Evolutionary conservation across 2,797 vertebrate species (phyloP).

Genomic region (Lepus townsendii): DNA sequence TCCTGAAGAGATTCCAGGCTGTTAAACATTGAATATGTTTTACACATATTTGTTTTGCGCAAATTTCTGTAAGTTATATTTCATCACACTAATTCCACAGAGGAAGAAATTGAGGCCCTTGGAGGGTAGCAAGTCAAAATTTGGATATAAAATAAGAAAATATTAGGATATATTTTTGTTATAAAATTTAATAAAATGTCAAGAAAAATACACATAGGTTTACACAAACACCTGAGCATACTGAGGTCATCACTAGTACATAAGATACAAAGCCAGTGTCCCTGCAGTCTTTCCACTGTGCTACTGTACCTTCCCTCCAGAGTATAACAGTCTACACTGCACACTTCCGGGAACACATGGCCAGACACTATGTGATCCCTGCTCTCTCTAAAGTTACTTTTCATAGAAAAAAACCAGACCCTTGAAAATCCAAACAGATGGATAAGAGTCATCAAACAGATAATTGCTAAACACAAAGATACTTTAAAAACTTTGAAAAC

Average conservation of each 20-base stretch:
- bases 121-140: neutral
- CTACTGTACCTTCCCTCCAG: rapidly evolving
- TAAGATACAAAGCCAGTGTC: neutral
- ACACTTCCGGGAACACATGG: no score
- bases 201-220: no score
- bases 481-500: no score
- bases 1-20: neutral
- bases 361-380: neutral
- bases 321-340: rapidly evolving
- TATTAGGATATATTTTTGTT: neutral
- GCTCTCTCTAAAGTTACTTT: neutral
- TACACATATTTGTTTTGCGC: neutral
- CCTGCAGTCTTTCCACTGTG: neutral
- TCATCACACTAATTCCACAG: neutral
- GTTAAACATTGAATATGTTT: neutral
- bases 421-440: neutral
- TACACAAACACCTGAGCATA: no score
- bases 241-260: no score
- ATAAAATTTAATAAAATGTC: no score
- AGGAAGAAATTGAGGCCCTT: neutral
- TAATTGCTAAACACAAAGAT: neutral
- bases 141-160: neutral
- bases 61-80: neutral
- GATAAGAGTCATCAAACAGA: neutral
- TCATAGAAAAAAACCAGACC: neutral